Evolutionary conservation across 92 coral and sea anemone genomes (phyloP).

Genomic region (Isaurus tuberculatus): DNA sequence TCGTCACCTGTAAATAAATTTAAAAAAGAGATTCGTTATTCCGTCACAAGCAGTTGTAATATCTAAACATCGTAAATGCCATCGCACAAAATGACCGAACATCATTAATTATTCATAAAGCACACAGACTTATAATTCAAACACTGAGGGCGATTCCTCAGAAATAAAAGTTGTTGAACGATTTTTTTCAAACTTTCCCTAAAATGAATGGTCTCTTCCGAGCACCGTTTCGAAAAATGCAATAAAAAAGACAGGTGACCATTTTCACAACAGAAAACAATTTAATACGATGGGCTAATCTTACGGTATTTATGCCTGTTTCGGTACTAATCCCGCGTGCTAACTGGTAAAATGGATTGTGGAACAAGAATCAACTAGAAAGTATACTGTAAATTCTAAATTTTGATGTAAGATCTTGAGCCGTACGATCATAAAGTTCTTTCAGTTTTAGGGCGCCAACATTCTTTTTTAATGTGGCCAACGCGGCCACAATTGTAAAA

Average conservation of each 20-base stretch:
- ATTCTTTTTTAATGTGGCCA: too few relatives aligned
- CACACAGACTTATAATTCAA: constrained; percentile 32
- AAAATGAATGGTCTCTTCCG: too few relatives aligned
- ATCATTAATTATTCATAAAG: constrained; percentile 19
- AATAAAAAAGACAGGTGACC: constrained; percentile 33
- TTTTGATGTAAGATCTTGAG: too few relatives aligned
- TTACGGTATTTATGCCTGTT: constrained; percentile 26
- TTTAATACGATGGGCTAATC: constrained; percentile 33
- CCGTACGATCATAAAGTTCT: too few relatives aligned
- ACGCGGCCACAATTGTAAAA: too few relatives aligned
- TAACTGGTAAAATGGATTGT: too few relatives aligned
- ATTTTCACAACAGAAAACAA: neutral
- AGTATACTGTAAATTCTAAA: too few relatives aligned
- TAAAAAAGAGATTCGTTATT: constrained; percentile 40
- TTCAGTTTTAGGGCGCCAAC: too few relatives aligned
- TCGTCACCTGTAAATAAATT: constrained; percentile 21
- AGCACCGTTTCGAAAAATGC: neutral
- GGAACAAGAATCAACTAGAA: too few relatives aligned
- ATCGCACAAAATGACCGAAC: constrained; percentile 34
- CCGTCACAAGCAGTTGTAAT: constrained; percentile 41
- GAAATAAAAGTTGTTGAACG: too few relatives aligned
- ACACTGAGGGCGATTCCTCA: constrained; percentile 34
- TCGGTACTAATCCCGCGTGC: too few relatives aligned
- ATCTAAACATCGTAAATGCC: constrained; percentile 37
- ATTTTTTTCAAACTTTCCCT: too few relatives aligned